These are phyloP conservation scores for Onychomys leucogaster DNA, from an alignment of 2,797 vertebrate genomes.

Conservation along the genomic window DNA sequence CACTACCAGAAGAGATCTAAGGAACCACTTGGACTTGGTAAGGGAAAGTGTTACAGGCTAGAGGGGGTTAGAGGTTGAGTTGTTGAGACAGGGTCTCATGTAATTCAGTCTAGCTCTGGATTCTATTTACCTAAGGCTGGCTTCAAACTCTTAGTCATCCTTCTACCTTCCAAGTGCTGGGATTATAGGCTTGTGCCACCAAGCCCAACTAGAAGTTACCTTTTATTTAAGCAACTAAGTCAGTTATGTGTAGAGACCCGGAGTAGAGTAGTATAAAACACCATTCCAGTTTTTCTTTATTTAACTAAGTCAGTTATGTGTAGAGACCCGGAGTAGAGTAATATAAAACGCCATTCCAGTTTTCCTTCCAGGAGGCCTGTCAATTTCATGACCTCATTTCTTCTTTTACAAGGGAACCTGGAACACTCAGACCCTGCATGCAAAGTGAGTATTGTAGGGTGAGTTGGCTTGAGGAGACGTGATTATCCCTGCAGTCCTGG, in stretches of 20 bases:
- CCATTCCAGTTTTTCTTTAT: not conserved
- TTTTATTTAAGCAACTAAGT: slow-evolving; percentile 34
- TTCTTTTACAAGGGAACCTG: not conserved
- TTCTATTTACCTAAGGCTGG: not conserved
- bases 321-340: not conserved
- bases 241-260: not conserved
- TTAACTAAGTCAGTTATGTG: not conserved
- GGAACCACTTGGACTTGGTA: not conserved
- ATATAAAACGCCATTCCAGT: not conserved
- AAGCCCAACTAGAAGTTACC: not conserved
- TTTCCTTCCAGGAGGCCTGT: slow-evolving; percentile 1
- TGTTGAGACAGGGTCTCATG: not conserved
- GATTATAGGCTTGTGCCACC: not conserved
- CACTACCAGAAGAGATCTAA: not conserved
- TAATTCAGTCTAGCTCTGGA: not conserved
- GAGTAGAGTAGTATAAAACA: slow-evolving; percentile 3
- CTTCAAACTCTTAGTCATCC: not conserved
- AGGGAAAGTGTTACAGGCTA: not conserved
- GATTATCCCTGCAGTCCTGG: not conserved
- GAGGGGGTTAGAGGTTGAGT: not conserved
- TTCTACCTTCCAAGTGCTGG: not conserved
- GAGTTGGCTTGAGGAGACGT: not conserved
- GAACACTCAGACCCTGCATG: not conserved
- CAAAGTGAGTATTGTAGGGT: not conserved
- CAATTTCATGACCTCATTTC: not conserved